Base-by-base conservation (phyloP, 2,797 vertebrate genomes). In the Poeciliopsis infans region DNA sequence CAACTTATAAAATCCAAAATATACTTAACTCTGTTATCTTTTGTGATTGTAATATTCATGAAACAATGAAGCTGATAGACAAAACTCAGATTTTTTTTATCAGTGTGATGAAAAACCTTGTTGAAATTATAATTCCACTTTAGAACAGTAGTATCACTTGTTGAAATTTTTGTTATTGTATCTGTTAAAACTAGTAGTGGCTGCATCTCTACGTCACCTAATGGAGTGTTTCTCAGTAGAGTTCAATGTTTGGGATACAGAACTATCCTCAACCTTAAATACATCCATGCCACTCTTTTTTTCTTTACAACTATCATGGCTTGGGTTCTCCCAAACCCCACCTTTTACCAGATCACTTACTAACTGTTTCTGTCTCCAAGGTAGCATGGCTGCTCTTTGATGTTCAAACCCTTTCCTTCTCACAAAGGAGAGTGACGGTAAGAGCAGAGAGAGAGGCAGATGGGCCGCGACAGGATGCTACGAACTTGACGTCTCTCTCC, bases 341-440 rank as follows among this genome's bases (percentile, higher is more conserved):
- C 91, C 94, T 91, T 93, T 95, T 88, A 92, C 91, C 86, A 93
- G 94, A 95, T 95, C 94, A 92, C 91, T 90, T 93, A 94, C 94
- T 96, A 96, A 96, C 95, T 95, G 95, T 95, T 95, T 96, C 94
- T 94, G 95, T 95, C 94, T 95, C 94, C 90, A 84, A 95, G 94
- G 94, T 94, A 96, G 91, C 92, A 83, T 83, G 84, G 87, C 85
- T 86, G 69, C 66, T 90, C 95, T 96, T 96, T 96, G 96, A 96
- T 96, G 95, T 96, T 95, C 94, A 95, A 95, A 94, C 94, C 92
- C 92, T 88, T 92, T 94, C 94, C 92, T 94, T 85, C 90, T 94
- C 93, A 95, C 94, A 96, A 96, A 96, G 94, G 90, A 89, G 93
- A 92, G 86, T 93, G 94, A 93, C 91, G 91, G 94, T 82, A 83